These are phyloP conservation scores for Portunus trituberculatus DNA, from an alignment of 1,140 invertebrate genomes.

Conservation along the genomic window DNA sequence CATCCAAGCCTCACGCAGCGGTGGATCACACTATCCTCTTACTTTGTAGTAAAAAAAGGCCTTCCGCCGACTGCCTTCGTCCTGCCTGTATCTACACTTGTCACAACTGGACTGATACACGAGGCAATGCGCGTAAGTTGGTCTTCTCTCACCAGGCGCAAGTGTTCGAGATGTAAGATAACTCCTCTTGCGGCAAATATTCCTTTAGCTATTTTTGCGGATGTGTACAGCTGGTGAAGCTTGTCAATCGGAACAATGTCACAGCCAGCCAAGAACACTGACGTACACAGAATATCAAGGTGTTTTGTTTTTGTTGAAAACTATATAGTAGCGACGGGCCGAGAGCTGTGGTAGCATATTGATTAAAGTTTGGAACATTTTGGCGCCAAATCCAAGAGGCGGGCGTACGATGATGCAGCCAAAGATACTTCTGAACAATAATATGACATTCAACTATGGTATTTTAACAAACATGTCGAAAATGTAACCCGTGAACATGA, in stretches of 20 bases:
- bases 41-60: neutral
- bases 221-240: neutral
- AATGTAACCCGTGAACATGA: no score
- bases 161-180: constrained; percentile 1
- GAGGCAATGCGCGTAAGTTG: constrained; percentile 59
- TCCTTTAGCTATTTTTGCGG: neutral
- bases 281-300: neutral
- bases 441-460: no score
- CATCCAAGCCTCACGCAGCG: neutral
- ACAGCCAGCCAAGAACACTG: neutral
- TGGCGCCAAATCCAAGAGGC: constrained; percentile 62
- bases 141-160: constrained; percentile 15
- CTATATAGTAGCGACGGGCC: neutral
- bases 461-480: no score
- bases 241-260: neutral
- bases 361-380: constrained; percentile 64
- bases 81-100: constrained; percentile 40
- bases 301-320: neutral
- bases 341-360: constrained; percentile 51
- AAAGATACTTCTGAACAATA: neutral
- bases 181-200: neutral
- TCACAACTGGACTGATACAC: constrained; percentile 69
- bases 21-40: neutral
- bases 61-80: neutral
- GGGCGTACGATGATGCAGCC: constrained; percentile 27